phyloP scores from a whole-genome alignment of 53 echinoderm and acorn worm species.

The Crossaster papposus region DNA sequence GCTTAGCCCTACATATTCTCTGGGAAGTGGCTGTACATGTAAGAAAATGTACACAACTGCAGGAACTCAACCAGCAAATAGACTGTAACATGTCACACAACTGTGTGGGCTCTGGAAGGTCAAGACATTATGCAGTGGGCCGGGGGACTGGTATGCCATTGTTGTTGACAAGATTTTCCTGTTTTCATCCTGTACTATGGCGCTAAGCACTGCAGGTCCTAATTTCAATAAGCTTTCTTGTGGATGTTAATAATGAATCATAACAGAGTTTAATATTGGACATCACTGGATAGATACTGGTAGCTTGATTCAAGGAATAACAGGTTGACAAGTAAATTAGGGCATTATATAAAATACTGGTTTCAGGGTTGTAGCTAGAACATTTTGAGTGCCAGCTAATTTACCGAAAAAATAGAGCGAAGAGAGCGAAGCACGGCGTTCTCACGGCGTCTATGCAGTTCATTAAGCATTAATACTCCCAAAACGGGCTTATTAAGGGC shows the following conservation, averaged over 20 bases:
- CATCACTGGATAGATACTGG: background rate
- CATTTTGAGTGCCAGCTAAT: too few species aligned
- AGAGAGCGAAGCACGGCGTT: too few species aligned
- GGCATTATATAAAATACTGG: too few species aligned
- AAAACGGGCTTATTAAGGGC: too few species aligned
- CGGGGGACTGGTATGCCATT: slow-evolving; percentile 15
- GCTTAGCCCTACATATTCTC: background rate
- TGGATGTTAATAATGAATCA: background rate
- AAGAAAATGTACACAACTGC: background rate
- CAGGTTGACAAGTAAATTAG: background rate
- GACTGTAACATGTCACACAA: background rate
- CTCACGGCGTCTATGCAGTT: too few species aligned
- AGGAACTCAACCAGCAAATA: background rate
- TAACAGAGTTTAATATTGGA: background rate
- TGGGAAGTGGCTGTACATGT: background rate
- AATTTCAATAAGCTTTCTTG: background rate
- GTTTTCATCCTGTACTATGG: background rate
- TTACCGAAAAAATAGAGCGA: too few species aligned
- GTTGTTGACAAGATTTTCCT: background rate
- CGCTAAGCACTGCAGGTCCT: background rate
- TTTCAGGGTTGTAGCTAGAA: too few species aligned
- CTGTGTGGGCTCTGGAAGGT: background rate
- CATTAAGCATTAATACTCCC: too few species aligned
- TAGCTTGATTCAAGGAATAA: background rate
- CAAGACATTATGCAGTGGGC: slow-evolving; percentile 11